Evolutionary conservation across 2,888 invertebrate genomes (phyloP).

Genomic region (Ischnus inquisitorius): DNA sequence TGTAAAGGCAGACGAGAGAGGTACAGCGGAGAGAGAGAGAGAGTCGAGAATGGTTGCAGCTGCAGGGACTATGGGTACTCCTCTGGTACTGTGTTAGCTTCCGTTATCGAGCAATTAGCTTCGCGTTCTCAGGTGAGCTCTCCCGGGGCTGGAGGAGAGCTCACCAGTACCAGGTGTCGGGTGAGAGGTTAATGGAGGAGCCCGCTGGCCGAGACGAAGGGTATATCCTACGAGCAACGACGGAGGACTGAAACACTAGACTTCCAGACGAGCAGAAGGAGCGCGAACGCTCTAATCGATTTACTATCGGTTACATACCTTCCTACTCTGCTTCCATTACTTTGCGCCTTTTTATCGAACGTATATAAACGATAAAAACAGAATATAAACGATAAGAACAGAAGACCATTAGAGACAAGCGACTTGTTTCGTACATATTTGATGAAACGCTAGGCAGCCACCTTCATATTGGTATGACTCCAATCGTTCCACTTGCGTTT

Average conservation of each 20-base stretch:
- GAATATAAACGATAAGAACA: too few relatives aligned
- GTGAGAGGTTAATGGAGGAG: constrained; percentile 65
- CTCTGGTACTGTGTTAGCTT: constrained; percentile 6
- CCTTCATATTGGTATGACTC: neutral
- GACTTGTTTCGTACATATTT: constrained; percentile 7
- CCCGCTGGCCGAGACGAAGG: constrained; percentile 33
- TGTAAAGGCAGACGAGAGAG: neutral
- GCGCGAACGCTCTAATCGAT: constrained; percentile 41
- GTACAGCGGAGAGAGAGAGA: neutral
- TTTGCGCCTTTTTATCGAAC: constrained; percentile 35
- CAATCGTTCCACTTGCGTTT: constrained; percentile 15
- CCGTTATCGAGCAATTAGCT: constrained; percentile 59
- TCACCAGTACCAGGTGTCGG: constrained; percentile 33
- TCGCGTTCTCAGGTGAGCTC: constrained; percentile 60
- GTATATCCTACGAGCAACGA: constrained; percentile 26
- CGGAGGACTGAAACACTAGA: constrained; percentile 15
- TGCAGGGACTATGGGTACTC: constrained; percentile 10
- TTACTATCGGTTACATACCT: constrained; percentile 3
- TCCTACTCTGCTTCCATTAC: neutral
- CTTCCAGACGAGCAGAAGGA: neutral
- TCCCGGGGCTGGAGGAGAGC: constrained; percentile 39
- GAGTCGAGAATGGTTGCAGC: constrained; percentile 20
- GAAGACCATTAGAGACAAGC: neutral
- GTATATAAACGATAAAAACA: neutral
- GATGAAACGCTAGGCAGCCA: neutral